Conservation (phyloP, 2,888 invertebrate species). For the Helicoverpa assulta region DNA sequence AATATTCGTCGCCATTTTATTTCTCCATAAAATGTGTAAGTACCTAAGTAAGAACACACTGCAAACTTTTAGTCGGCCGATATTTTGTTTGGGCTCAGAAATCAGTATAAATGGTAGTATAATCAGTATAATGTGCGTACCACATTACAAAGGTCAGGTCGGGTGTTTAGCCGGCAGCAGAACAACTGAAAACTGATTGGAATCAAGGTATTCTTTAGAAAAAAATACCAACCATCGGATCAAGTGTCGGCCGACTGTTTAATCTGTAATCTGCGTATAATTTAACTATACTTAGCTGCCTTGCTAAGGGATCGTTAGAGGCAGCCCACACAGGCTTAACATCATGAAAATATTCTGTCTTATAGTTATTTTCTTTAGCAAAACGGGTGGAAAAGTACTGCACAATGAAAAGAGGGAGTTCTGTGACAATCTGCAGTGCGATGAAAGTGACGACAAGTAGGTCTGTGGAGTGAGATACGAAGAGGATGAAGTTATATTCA, state of each 20-base stretch:
- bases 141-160: too few relatives aligned
- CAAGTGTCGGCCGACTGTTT: too few relatives aligned
- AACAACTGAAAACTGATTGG: too few relatives aligned
- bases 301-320: not conserved
- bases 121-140: too few relatives aligned
- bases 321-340: slow-evolving; percentile 14
- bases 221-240: too few relatives aligned
- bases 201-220: too few relatives aligned
- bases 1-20: slow-evolving; percentile 11
- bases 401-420: slow-evolving; percentile 64
- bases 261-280: too few relatives aligned
- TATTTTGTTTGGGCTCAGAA: too few relatives aligned
- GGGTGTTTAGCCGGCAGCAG: too few relatives aligned
- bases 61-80: too few relatives aligned
- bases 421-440: slow-evolving; percentile 71
- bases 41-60: too few relatives aligned
- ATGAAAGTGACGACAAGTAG: slow-evolving; percentile 33
- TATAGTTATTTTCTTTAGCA: slow-evolving; percentile 34
- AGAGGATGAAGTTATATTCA: slow-evolving; percentile 66
- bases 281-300: not conserved
- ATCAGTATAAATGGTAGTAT: too few relatives aligned
- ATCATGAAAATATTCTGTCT: slow-evolving; percentile 31
- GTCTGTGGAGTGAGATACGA: slow-evolving; percentile 77
- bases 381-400: slow-evolving; percentile 31
- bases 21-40: slow-evolving; percentile 28